These are phyloP conservation scores for Resseliella maxima DNA, from an alignment of 2,888 invertebrate species.

Conservation along the genomic window DNA sequence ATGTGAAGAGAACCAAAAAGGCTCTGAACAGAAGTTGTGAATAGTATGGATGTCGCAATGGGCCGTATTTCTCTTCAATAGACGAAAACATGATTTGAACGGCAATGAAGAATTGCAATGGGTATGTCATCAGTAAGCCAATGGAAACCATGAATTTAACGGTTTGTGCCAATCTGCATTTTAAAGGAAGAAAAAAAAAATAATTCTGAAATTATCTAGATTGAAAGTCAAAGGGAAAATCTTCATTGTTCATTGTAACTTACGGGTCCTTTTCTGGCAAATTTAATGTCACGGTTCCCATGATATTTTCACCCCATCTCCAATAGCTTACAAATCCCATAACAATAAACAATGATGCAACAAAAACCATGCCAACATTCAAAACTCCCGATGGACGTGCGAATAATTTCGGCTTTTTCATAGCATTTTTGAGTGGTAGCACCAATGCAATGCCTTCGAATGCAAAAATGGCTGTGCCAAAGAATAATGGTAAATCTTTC, in stretches of 20 bases:
- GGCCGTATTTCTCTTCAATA: conserved; percentile 70
- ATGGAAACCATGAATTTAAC: conserved; percentile 87
- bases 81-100: conserved; percentile 88
- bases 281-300: conserved; percentile 90
- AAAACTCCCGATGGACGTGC: conserved; percentile 84
- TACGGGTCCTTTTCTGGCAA: conserved; percentile 74
- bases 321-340: conserved; percentile 91
- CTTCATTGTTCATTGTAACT: conserved; percentile 63
- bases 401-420: conserved; percentile 83
- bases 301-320: conserved; percentile 84
- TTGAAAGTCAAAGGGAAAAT: conserved; percentile 56
- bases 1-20: conserved; percentile 80
- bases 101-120: conserved; percentile 95
- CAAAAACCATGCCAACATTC: conserved; percentile 88
- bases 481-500: conserved; percentile 83
- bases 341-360: conserved; percentile 80
- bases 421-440: conserved; percentile 92
- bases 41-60: conserved; percentile 70
- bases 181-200: background rate
- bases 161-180: conserved; percentile 79
- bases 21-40: conserved; percentile 80
- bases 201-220: background rate
- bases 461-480: conserved; percentile 95
- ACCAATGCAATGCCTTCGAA: conserved; percentile 97
- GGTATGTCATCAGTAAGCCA: conserved; percentile 90